These are phyloP conservation scores for Rhysida immarginata DNA, from an alignment of 1,140 invertebrate species.

Conservation along the genomic window DNA sequence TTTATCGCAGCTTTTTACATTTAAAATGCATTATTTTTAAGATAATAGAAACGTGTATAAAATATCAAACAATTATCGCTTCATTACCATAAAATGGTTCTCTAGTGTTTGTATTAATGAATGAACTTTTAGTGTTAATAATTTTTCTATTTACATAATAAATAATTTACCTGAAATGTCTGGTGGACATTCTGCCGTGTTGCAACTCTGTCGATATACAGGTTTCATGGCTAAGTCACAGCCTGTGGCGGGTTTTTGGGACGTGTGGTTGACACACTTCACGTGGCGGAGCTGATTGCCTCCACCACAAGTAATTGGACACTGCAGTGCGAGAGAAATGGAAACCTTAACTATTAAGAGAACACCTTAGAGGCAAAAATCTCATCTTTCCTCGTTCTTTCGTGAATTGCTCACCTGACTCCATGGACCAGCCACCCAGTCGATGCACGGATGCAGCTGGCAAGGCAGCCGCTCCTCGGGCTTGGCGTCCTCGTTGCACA, in stretches of 20 bases:
- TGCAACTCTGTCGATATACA: constrained; percentile 25
- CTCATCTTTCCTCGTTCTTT: too few species aligned
- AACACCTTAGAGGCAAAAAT: too few species aligned
- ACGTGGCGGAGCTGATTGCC: constrained; percentile 26
- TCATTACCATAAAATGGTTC: too few species aligned
- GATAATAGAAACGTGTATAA: too few species aligned
- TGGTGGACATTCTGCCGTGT: constrained; percentile 26
- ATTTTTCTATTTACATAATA: too few species aligned
- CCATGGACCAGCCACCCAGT: constrained; percentile 33
- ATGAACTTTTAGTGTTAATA: too few species aligned
- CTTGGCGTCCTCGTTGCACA: constrained; percentile 25
- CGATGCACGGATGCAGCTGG: constrained; percentile 21
- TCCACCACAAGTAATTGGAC: constrained; percentile 31
- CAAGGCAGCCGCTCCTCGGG: constrained; percentile 22
- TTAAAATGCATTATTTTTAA: too few species aligned
- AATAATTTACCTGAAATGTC: neutral
- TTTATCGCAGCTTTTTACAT: too few species aligned
- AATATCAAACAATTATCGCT: too few species aligned
- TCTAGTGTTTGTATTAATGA: too few species aligned
- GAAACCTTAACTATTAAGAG: too few species aligned
- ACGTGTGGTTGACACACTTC: constrained; percentile 30
- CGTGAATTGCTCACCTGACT: constrained; percentile 29
- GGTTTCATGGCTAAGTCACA: constrained; percentile 27
- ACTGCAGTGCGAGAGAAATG: neutral
- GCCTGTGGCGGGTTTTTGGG: constrained; percentile 23